Evolutionary conservation across 2,888 invertebrate species (phyloP), one percentile per base, ranked within the genome.

Genomic region (Trichogramma evanescens): DNA sequence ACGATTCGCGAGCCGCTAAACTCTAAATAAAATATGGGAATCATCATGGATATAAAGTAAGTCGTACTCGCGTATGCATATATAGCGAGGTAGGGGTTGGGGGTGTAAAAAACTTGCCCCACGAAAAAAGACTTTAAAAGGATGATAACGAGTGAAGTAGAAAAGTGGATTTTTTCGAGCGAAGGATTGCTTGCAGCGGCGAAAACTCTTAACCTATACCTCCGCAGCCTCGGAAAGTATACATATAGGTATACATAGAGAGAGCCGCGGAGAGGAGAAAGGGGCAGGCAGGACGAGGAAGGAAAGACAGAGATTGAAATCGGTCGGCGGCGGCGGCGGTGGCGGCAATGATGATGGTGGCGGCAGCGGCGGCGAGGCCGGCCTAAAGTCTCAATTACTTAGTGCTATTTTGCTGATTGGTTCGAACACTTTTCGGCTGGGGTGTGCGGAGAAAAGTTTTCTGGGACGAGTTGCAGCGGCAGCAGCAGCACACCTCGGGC

Each of bases 341-440:
- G 41, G 40, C 10, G n/a, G 39, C 41, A 44, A 8, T 2, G 51
- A 53, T 40, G 44, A 8, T 40, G 62, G 40, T 50, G 44, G 10
- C 7, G 49, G 40, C 50, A 40, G 53, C 39, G 56, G 55, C 50
- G 41, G 43, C 50, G 49, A 42, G 50, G 60, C 56, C 59, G 48
- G 59, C 56, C 54, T 54, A 63, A 59, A 63, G 63, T 63, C 63
- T 63, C 63, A 63, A 63, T 63, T 63, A 63, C 63, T 63, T 59
- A 63, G 57, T 58, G 59, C 62, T 62, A 59, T 62, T 56, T 59
- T 48, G 53, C 54, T 62, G 62, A 62, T 62, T 62, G 62, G 62
- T 58, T 58, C 56, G 56, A 62, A 56, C 56, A 56, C 56, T 62
- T 59, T 59, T 62, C 62, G 51, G 61, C 42, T 26, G 13, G 40